Evolutionary conservation across 1,140 invertebrate species (phyloP), one percentile per base, ranked within the genome.

Genomic region (Asobara japonica): DNA sequence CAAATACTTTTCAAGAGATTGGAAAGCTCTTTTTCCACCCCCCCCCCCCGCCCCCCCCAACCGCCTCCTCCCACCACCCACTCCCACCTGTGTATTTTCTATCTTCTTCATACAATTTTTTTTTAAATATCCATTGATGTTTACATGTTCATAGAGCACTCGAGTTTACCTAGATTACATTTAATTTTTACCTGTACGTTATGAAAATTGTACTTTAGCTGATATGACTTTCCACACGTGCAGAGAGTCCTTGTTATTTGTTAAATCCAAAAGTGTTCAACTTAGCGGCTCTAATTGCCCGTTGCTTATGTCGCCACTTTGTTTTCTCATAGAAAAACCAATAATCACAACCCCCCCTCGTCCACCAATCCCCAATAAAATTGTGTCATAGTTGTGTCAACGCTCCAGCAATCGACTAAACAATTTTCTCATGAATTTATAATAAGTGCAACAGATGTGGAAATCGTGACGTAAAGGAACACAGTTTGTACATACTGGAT

Each of bases 121-220:
- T 56, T 25, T 56, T 56, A n/a, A 30, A 31, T 22, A 62, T 62
- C 60, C 29, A 62, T 62, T 62, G 60, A 29, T 62, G 60, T 62
- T 62, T 62, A 62, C 60, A 62, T 62, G 60, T 62, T 30, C 60
- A 62, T 62, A 62, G 60, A 62, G 60, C 60, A 62, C 29, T 62
- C 29, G 27, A 18, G 5, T 30, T 62, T 62, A 29, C 30, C 18
- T 56, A 56, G 51, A 56, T 56, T 56, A 22, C n/a, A 45, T 45
- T 56, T 62, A 16, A 16, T 62, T 62, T 31, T 31, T 31, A 30
- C n/a, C 29, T 30, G 25, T 62, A 62, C 25, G 10, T 62, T 62
- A 10, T n/a, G n/a, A 62, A 30, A 62, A 29, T 62, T 13, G 16
- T 30, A 62, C 27, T 31, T 62, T 62, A 30, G 25, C 31, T 31